Conservation (phyloP, 1,140 invertebrate species). For the Lethrus apterus region DNA sequence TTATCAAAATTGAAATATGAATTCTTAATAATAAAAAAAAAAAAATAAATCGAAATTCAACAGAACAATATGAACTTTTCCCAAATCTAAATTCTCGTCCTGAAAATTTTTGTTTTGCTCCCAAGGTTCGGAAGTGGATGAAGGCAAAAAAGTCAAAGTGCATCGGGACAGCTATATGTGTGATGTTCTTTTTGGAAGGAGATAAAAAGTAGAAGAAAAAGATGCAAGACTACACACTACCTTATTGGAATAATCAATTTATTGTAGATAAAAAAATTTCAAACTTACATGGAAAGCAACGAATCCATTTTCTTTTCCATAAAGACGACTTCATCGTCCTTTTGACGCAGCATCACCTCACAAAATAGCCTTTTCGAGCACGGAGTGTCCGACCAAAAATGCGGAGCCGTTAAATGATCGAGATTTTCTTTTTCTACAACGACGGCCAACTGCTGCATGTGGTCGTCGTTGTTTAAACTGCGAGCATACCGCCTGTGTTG, state of each 20-base stretch:
- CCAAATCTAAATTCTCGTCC: no score
- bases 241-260: neutral
- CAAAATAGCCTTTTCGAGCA: conserved; percentile 71
- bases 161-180: no score
- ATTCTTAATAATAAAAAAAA: no score
- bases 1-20: no score
- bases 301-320: conserved; percentile 74
- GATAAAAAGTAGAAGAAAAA: no score
- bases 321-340: conserved; percentile 54
- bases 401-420: conserved; percentile 48
- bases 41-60: no score
- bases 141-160: no score
- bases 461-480: conserved; percentile 35
- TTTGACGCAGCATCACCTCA: conserved; percentile 58
- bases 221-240: no score
- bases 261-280: conserved; percentile 13
- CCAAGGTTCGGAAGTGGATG: no score
- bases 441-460: conserved; percentile 40
- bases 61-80: no score
- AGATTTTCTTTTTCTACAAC: conserved; percentile 44
- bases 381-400: conserved; percentile 61
- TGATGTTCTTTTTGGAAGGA: no score
- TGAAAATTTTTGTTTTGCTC: no score
- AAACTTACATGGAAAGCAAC: conserved; percentile 61
- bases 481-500: conserved; percentile 41